Percentiles rank a stretch among this genome's conserved stretches.
These are phyloP conservation scores for Apodemia zela DNA, from an alignment of 2,888 invertebrate species.

Conservation along the genomic window DNA sequence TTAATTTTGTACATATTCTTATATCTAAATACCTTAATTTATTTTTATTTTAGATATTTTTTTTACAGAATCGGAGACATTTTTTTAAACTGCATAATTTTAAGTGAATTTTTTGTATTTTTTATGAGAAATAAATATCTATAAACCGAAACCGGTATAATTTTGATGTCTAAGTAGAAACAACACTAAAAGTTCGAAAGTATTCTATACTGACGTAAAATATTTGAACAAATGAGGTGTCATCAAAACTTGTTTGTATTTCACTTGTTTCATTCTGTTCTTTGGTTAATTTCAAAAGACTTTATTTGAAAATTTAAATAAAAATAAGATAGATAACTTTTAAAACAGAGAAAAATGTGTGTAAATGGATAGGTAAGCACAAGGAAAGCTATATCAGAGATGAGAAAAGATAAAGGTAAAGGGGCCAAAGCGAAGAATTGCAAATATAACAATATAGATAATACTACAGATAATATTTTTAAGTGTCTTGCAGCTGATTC, in stretches of 20 bases:
- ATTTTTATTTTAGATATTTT: no score
- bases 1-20: no score
- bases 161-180: not conserved
- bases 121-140: no score
- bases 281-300: not conserved
- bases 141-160: no score
- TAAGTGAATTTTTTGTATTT: no score
- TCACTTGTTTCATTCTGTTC: not conserved
- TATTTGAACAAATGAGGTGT: conserved; percentile 10
- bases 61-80: no score
- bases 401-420: not conserved
- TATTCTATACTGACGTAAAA: not conserved
- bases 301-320: no score
- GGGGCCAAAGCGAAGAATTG: not conserved
- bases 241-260: not conserved
- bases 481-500: not conserved
- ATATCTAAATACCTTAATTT: no score
- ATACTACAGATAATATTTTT: not conserved
- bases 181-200: not conserved
- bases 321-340: not conserved
- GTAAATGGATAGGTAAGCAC: not conserved
- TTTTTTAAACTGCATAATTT: no score
- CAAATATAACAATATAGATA: not conserved
- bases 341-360: not conserved
- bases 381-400: not conserved